Evolutionary conservation across 2,797 vertebrate genomes (phyloP), one percentile per base, ranked within the genome.

Genomic region (Holocentrus rufus): DNA sequence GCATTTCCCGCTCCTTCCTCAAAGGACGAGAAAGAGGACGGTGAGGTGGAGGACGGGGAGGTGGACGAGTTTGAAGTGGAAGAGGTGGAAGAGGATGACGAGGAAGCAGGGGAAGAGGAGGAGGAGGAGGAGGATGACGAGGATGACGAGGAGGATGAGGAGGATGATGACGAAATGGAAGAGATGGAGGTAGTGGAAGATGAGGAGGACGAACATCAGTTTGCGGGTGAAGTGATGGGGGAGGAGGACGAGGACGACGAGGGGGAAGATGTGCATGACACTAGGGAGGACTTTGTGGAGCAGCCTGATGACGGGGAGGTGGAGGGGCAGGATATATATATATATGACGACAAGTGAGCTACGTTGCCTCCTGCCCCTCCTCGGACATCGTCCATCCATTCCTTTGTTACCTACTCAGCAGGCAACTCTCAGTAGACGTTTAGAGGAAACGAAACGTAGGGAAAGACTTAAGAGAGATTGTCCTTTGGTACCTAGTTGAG

Each of bases 41-140:
- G 85, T 0, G 91, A 92, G 75, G 74, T 90, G 57, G 91, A 89
- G 42, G 89, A 93, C 0, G 92, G 87, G 1, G 93, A 94, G 79
- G 90, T 92, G 58, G 93, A 89, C 2, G 87, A 86, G 20, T 66
- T 92, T 34, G 90, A 92, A 7, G 36, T 91, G 50, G 91, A 90
- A 23, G 90, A 91, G 2, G 67, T 84, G 34, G 88, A 88, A 0
- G 89, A 81, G 0, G 87, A 85, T 0, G 88, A 87, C 0, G 85
- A 76, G 0, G 89, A 86, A 0, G 87, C 84, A 0, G 87, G 87
- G 0, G 85, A 85, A 0, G 80, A 88, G 0, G 83, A 36, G 0
- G 71, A 82, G 0, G 88, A 89, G 1, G 86, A 54, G 7, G 20
- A 25, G 10, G 66, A 76, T 18, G 65, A 73, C 2, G 67, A 72